Base-by-base conservation (phyloP, 2,888 invertebrate species). In the Erebia ligea region DNA sequence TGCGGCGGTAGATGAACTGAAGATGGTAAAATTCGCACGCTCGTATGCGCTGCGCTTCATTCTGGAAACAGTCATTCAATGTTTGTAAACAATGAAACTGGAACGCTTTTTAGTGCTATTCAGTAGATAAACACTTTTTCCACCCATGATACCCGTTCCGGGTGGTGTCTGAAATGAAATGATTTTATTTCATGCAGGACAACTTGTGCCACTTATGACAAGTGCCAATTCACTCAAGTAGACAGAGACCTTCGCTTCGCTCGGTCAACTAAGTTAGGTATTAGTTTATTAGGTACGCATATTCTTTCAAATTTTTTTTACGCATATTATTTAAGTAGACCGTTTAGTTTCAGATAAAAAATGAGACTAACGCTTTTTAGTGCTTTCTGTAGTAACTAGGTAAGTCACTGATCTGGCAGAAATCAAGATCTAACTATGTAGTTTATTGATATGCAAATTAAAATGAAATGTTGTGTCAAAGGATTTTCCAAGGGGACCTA, bases 1-100 rank as follows among this genome's bases (percentile, higher is more conserved):
- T 62, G 71, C 69, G 76, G 68, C 54, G 54, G 75, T 74, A 73
- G 73, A 71, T 71, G 69, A 56, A 64, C 70, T 61, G 57, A 68
- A 73, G 73, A 72, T 77, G 78, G 78, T 79, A 81, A 79, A 82
- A 80, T 76, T 61, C 73, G 71, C 71, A 72, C 77, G 77, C 75
- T 75, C 74, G 77, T 78, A 79, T 78, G 78, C 74, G 69, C 68
- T 78, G 76, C 76, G 70, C 67, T 63, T 52, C 45, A 66, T 40
- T 52, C 25, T 58, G 59, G 54, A 67, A 63, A 50, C 66, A 45
- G 48, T 62, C 62, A 42, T 56, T 65, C 52, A 17, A 25, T 66
- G 52, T 65, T 64, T 45, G 56, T 54, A 71, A 65, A 71, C 52
- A 65, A 50, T 65, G 40, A 59, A 40, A 59, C 59, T 21, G 19